These are phyloP conservation scores for Toxotes jaculatrix DNA, from an alignment of 2,113 vertebrate genomes.

Conservation along the genomic window DNA sequence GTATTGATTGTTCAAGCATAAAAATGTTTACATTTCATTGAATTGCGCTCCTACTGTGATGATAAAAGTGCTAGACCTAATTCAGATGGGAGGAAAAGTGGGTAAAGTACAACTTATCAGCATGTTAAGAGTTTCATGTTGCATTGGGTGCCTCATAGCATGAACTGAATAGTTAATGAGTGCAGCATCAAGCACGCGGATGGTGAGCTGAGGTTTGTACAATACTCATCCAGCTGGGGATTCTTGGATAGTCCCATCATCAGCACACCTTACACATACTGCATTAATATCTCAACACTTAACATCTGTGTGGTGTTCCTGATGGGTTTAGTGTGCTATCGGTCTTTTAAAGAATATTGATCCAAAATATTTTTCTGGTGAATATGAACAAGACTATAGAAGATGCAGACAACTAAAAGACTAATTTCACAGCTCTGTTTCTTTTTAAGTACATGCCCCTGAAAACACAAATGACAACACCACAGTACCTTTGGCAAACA, in stretches of 20 bases:
- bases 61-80: constrained; percentile 64
- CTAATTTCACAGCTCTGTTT: constrained; percentile 62
- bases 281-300: constrained; percentile 11
- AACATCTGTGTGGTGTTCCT: constrained; percentile 9
- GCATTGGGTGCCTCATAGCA: neutral
- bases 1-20: constrained; percentile 76
- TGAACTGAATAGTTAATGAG: neutral
- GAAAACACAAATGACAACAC: constrained; percentile 34
- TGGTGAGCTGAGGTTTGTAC: neutral
- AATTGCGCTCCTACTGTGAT: constrained; percentile 29
- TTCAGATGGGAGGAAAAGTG: constrained; percentile 45
- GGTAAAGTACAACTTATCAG: constrained; percentile 19
- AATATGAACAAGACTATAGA: constrained; percentile 5
- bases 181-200: neutral
- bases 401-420: constrained; percentile 29
- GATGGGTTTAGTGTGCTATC: constrained; percentile 27
- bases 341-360: constrained; percentile 16
- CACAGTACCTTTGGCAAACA: constrained; percentile 77
- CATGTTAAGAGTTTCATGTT: constrained; percentile 15
- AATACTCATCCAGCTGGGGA: neutral
- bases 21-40: constrained; percentile 39
- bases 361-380: neutral
- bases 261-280: constrained; percentile 2
- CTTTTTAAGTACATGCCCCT: constrained; percentile 21
- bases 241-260: constrained; percentile 18